These are phyloP conservation scores for Microplitis mediator DNA, from an alignment of 1,140 invertebrate species.

Conservation along the genomic window DNA sequence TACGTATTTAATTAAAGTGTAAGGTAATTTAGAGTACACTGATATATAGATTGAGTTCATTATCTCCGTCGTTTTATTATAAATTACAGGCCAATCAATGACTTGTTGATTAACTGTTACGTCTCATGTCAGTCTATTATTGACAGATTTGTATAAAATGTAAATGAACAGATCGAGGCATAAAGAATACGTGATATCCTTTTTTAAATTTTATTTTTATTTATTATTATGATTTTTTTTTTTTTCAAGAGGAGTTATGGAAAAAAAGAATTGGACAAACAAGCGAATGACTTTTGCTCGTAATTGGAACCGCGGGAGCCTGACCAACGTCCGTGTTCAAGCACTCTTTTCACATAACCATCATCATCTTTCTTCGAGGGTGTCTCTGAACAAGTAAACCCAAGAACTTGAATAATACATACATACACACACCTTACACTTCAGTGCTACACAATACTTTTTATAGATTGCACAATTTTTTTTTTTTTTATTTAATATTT, in stretches of 20 bases:
- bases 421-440: neutral
- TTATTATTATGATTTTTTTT: too few species aligned
- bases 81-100: too few species aligned
- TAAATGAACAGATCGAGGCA: neutral
- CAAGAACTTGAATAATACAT: conserved; percentile 39
- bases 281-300: conserved; percentile 32
- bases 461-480: too few species aligned
- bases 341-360: conserved; percentile 34
- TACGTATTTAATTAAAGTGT: too few species aligned
- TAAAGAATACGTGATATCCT: too few species aligned
- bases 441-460: neutral
- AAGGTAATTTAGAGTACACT: too few species aligned
- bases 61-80: too few species aligned
- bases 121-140: too few species aligned
- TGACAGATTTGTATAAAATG: neutral
- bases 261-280: conserved; percentile 11
- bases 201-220: too few species aligned
- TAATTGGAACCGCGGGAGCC: conserved; percentile 38
- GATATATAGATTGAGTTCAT: too few species aligned
- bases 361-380: conserved; percentile 45
- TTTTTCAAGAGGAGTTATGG: neutral
- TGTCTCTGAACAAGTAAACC: conserved; percentile 39
- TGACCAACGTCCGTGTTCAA: conserved; percentile 42
- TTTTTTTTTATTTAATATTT: too few species aligned
- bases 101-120: too few species aligned